These are phyloP conservation scores for Tipula confusa DNA, from an alignment of 2,888 invertebrate species.

Conservation along the genomic window DNA sequence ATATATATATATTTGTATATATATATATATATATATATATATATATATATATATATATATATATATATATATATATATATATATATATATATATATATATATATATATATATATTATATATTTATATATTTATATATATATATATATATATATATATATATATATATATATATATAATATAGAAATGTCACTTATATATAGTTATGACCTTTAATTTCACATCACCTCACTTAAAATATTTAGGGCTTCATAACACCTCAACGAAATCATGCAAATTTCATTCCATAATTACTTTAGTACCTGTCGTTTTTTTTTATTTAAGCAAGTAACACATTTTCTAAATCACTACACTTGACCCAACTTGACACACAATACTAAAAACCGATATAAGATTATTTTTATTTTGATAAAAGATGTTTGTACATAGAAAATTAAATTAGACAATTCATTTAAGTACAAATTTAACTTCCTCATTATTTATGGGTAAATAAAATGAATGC, in stretches of 20 bases:
- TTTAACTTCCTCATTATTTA: not conserved
- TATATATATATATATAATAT: no score
- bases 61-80: no score
- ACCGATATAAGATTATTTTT: not conserved
- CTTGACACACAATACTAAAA: not conserved
- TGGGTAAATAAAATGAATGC: not conserved
- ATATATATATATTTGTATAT: no score
- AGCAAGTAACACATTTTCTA: not conserved
- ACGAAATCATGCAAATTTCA: not conserved
- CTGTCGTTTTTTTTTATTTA: not conserved
- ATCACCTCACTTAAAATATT: not conserved
- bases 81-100: no score
- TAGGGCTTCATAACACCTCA: not conserved
- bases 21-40: no score
- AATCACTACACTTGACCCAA: not conserved
- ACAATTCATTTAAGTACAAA: not conserved
- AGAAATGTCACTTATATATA: no score
- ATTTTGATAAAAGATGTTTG: not conserved
- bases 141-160: no score
- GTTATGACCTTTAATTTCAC: no score
- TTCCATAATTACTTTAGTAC: not conserved
- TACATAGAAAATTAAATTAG: not conserved
- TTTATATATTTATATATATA: no score
- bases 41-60: no score
- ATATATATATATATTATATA: no score